These are phyloP conservation scores for Taeniopygia guttata DNA, from an alignment of 2,797 vertebrate species.

Conservation along the genomic window DNA sequence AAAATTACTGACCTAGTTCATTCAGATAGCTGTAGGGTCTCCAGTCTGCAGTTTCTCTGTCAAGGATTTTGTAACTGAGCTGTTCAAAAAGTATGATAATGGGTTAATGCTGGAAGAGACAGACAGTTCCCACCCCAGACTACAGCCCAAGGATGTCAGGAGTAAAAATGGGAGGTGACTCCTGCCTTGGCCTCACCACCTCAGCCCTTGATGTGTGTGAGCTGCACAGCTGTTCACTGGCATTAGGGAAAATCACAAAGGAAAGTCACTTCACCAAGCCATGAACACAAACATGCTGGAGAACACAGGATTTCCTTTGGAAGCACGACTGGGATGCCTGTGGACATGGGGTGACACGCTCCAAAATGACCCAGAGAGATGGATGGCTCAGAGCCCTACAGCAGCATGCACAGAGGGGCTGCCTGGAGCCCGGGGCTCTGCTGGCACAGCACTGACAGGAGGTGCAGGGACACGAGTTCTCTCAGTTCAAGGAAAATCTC, in stretches of 20 bases:
- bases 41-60: slow-evolving; percentile 88
- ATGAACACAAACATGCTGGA: slow-evolving; percentile 47
- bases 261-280: slow-evolving; percentile 24
- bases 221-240: background rate
- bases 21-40: slow-evolving; percentile 93
- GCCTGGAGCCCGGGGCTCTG: background rate
- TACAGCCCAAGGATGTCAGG: background rate
- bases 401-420: background rate
- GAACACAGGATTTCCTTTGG: background rate
- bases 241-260: slow-evolving; percentile 55
- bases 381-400: background rate
- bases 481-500: slow-evolving; percentile 65
- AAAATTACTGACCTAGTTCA: slow-evolving; percentile 88
- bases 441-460: background rate
- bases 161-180: background rate
- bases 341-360: background rate
- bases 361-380: background rate
- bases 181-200: background rate
- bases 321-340: fast-evolving
- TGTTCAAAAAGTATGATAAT: slow-evolving; percentile 78
- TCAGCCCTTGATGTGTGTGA: background rate
- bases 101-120: slow-evolving; percentile 62
- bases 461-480: background rate
- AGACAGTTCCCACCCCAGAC: slow-evolving; percentile 46
- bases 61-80: slow-evolving; percentile 80